Evolutionary conservation across 2,888 invertebrate species (phyloP).

Genomic region (Tubulanus polymorphus): DNA sequence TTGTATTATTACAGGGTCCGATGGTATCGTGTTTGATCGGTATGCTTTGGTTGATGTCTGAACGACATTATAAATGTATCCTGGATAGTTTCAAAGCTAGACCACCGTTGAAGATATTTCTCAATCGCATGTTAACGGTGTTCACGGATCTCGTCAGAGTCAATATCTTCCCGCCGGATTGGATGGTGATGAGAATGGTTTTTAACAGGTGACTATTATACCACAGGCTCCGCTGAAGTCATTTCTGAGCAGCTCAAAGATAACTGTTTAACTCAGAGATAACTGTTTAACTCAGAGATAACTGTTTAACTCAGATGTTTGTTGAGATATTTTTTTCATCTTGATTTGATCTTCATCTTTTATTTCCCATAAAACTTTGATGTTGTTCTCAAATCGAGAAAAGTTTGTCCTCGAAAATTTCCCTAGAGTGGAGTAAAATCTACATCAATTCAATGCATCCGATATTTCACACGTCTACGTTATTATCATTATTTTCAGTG

Average conservation of each 20-base stretch:
- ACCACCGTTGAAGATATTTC: constrained; percentile 63
- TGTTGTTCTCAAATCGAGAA: too few relatives aligned
- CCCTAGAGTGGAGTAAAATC: too few relatives aligned
- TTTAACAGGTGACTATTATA: constrained; percentile 65
- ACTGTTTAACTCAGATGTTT: too few relatives aligned
- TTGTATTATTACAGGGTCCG: constrained; percentile 62
- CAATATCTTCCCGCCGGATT: constrained; percentile 81
- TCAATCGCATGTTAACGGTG: constrained; percentile 75
- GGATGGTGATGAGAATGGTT: constrained; percentile 85
- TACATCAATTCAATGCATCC: too few relatives aligned
- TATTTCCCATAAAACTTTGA: too few relatives aligned
- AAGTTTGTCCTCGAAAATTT: too few relatives aligned
- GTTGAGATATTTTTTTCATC: neutral
- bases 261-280: too few relatives aligned
- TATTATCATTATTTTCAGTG: constrained; percentile 41
- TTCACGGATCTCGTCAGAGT: constrained; percentile 75
- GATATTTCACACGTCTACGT: too few relatives aligned
- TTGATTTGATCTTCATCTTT: constrained; percentile 3
- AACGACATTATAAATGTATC: constrained; percentile 79
- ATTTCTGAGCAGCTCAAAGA: too few relatives aligned
- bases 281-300: too few relatives aligned
- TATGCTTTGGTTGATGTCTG: constrained; percentile 78
- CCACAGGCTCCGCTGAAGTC: too few relatives aligned
- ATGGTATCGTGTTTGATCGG: constrained; percentile 84
- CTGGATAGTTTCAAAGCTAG: constrained; percentile 67